Evolutionary conservation across 1,140 invertebrate genomes (phyloP).

Genomic region (Lysiphlebus fabarum): DNA sequence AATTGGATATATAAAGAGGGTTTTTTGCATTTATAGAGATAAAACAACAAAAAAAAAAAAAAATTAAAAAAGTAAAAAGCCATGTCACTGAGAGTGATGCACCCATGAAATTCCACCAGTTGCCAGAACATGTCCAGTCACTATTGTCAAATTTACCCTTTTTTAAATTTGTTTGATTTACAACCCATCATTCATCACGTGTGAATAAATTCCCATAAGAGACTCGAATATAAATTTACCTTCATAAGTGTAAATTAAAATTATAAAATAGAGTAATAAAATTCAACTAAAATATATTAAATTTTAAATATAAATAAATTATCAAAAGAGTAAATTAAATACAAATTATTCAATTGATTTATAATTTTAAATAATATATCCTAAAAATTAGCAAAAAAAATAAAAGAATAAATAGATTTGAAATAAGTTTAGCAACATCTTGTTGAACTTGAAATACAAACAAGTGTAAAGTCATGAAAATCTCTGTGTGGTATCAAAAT

Average conservation of each 20-base stretch:
- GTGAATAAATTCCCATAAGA: not conserved
- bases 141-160: not conserved
- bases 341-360: too few relatives aligned
- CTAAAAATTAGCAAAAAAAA: too few relatives aligned
- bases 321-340: too few relatives aligned
- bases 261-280: too few relatives aligned
- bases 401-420: too few relatives aligned
- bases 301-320: too few relatives aligned
- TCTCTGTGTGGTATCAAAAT: too few relatives aligned
- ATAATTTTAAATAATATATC: too few relatives aligned
- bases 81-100: not conserved
- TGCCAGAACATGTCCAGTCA: too few relatives aligned
- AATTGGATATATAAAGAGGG: too few relatives aligned
- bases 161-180: not conserved
- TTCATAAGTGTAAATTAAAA: not conserved
- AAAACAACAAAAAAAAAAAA: not conserved
- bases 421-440: not conserved
- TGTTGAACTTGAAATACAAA: not conserved
- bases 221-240: not conserved
- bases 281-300: too few relatives aligned
- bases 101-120: not conserved
- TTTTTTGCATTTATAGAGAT: too few relatives aligned
- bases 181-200: not conserved
- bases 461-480: not conserved
- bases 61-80: not conserved